phyloP scores from a whole-genome alignment of 2,113 vertebrate genomes.

The Paralichthys olivaceus region DNA sequence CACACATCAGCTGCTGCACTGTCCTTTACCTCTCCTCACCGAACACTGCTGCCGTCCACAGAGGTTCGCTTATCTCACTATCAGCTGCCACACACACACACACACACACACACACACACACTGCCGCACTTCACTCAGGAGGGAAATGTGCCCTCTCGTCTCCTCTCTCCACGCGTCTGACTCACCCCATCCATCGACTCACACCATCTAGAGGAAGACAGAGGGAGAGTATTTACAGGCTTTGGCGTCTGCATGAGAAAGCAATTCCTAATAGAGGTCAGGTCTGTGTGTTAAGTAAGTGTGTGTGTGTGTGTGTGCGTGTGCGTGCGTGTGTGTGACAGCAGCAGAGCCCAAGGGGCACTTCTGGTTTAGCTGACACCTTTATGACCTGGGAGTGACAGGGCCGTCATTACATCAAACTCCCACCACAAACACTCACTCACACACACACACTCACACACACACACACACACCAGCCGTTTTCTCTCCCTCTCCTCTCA shows the following conservation, averaged over 20 bases:
- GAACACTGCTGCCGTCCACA: conserved; percentile 1
- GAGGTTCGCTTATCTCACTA: conserved; percentile 55
- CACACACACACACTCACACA: conserved; percentile 32
- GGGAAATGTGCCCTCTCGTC: conserved; percentile 31
- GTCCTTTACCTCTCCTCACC: conserved; percentile 62
- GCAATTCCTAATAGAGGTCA: conserved; percentile 56
- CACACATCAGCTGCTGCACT: conserved; percentile 44
- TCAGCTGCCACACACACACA: conserved; percentile 35
- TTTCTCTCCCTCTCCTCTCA: conserved; percentile 37
- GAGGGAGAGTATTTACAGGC: conserved; percentile 53
- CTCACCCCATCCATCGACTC: conserved; percentile 50
- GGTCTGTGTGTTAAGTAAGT: background rate
- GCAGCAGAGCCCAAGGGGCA: conserved; percentile 47
- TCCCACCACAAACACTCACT: conserved; percentile 16
- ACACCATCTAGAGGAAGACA: conserved; percentile 7
- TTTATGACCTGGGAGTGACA: conserved; percentile 75
- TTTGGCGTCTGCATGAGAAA: conserved; percentile 52
- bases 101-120: conserved; percentile 17
- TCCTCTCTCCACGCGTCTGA: conserved; percentile 34
- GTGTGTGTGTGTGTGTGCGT: too few relatives aligned
- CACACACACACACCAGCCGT: conserved; percentile 57
- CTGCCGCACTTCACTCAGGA: conserved; percentile 42
- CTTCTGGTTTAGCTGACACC: conserved; percentile 67
- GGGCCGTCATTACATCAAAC: conserved; percentile 69
- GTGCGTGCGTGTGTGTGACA: background rate